Conservation (phyloP, 1,140 invertebrate genomes). For the Manduca sexta region DNA sequence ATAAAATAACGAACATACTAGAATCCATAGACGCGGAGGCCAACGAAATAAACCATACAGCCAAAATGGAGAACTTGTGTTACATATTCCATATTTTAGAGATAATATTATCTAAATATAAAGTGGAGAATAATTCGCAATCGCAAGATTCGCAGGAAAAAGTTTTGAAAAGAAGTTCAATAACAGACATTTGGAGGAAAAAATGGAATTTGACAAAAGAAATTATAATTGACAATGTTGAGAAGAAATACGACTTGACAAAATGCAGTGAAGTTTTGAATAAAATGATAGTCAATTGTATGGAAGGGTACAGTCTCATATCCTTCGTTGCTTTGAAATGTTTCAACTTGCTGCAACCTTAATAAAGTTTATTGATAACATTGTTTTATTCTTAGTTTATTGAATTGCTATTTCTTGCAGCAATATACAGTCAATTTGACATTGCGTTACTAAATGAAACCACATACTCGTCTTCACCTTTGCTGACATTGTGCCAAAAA, state of each 20-base stretch:
- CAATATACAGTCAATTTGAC: too few relatives aligned
- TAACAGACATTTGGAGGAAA: conserved; percentile 47
- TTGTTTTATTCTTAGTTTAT: neutral
- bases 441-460: too few relatives aligned
- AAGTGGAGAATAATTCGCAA: conserved; percentile 8
- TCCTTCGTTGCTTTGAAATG: conserved; percentile 48
- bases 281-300: conserved; percentile 43
- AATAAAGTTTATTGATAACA: neutral
- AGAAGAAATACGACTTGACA: conserved; percentile 26
- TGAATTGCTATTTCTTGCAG: too few relatives aligned
- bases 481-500: too few relatives aligned
- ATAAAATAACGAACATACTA: conserved; percentile 38
- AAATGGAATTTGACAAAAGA: conserved; percentile 38
- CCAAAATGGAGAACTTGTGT: conserved; percentile 34
- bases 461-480: too few relatives aligned
- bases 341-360: conserved; percentile 45
- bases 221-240: neutral
- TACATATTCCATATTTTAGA: conserved; percentile 49
- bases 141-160: conserved; percentile 21
- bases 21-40: conserved; percentile 16
- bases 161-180: conserved; percentile 32
- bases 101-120: conserved; percentile 34
- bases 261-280: conserved; percentile 41
- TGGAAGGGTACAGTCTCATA: conserved; percentile 47
- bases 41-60: conserved; percentile 27